These are phyloP conservation scores for Phalacrocorax brasilianus DNA, from an alignment of 2,113 vertebrate species.

Conservation along the genomic window DNA sequence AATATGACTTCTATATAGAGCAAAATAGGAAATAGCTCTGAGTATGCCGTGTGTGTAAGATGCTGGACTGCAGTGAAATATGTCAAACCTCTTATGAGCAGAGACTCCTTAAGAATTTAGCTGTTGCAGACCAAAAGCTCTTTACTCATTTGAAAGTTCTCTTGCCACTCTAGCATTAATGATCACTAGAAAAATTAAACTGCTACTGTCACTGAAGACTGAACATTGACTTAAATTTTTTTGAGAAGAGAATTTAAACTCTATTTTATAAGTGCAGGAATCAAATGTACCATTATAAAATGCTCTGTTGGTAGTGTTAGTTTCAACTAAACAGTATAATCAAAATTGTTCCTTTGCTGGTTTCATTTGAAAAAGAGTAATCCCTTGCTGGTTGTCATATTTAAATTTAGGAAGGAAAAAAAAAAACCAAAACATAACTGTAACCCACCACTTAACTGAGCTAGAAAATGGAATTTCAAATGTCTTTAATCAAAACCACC, in stretches of 20 bases:
- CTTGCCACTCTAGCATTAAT: background rate
- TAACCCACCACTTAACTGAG: background rate
- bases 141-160: conserved; percentile 21
- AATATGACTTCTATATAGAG: background rate
- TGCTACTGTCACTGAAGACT: background rate
- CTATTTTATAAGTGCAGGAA: background rate
- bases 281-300: background rate
- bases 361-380: background rate
- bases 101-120: background rate
- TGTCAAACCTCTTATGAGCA: background rate
- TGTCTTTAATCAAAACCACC: background rate
- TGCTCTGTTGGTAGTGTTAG: background rate
- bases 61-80: background rate
- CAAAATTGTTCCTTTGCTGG: background rate
- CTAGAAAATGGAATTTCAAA: background rate
- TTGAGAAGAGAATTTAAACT: background rate
- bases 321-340: background rate
- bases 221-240: background rate
- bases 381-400: background rate
- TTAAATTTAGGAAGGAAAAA: background rate
- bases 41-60: background rate
- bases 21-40: background rate
- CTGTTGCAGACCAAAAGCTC: background rate
- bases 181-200: background rate
- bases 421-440: background rate